These are phyloP conservation scores for Tolmerus cingulatus DNA, from an alignment of 2,888 invertebrate species.

Conservation along the genomic window DNA sequence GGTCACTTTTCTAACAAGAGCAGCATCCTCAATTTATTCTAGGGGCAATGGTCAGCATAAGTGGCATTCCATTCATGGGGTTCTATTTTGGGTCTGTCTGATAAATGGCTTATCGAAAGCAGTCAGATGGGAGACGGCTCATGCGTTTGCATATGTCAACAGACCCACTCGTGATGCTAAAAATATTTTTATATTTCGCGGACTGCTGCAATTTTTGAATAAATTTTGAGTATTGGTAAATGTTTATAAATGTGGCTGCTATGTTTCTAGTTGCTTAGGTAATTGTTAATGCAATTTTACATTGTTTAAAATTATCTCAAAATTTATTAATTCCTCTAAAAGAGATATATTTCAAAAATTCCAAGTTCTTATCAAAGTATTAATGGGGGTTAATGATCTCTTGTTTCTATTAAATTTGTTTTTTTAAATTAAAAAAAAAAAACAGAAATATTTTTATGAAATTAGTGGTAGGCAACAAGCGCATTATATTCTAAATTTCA, in stretches of 20 bases:
- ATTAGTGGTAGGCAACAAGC: neutral
- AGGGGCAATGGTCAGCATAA: conserved; percentile 28
- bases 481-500: neutral
- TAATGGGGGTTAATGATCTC: neutral
- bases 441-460: neutral
- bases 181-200: neutral
- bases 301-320: neutral
- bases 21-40: conserved; percentile 7
- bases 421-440: neutral
- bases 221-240: neutral
- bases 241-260: neutral
- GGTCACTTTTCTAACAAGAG: conserved; percentile 22
- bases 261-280: neutral
- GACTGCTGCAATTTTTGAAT: neutral
- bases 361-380: neutral
- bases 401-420: neutral
- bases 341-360: neutral
- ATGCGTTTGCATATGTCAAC: conserved; percentile 16
- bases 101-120: neutral
- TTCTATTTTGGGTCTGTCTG: conserved; percentile 11
- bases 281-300: neutral
- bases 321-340: neutral
- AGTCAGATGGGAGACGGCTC: neutral
- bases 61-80: neutral
- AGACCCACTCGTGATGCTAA: conserved; percentile 7